Conservation (phyloP, 2,888 invertebrate genomes). For the Hirtodrosophila cameraria region DNA sequence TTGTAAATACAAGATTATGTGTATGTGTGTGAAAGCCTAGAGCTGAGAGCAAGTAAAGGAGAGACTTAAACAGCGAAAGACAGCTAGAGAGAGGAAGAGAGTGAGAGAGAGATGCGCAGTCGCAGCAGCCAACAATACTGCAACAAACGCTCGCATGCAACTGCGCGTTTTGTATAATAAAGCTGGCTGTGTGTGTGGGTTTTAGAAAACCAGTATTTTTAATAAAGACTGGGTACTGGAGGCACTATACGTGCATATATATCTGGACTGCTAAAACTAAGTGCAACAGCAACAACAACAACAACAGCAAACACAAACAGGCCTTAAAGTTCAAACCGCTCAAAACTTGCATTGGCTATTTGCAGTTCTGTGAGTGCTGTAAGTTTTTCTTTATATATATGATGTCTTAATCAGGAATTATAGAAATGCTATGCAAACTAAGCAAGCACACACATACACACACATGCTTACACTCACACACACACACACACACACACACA, state of each 20-base stretch:
- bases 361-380: constrained; percentile 32
- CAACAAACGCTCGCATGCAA: constrained; percentile 50
- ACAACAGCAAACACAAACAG: constrained; percentile 19
- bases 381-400: constrained; percentile 28
- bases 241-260: constrained; percentile 21
- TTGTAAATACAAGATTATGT: constrained; percentile 20
- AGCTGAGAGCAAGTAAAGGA: constrained; percentile 9
- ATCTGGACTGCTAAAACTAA: constrained; percentile 42
- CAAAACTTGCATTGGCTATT: constrained; percentile 45
- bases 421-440: constrained; percentile 65
- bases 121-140: constrained; percentile 47
- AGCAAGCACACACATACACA: constrained; percentile 30
- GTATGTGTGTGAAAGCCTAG: constrained; percentile 4
- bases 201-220: constrained; percentile 77
- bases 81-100: constrained; percentile 1
- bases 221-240: constrained; percentile 24
- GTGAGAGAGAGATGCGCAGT: constrained; percentile 48
- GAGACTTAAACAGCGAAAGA: constrained; percentile 1
- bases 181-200: constrained; percentile 44
- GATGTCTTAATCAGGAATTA: constrained; percentile 74
- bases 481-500: constrained; percentile 13
- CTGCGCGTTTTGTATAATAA: constrained; percentile 17
- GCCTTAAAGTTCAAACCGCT: constrained; percentile 70
- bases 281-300: constrained; percentile 41
- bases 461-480: too few relatives aligned